Evolutionary conservation across 2,797 vertebrate genomes (phyloP).

Genomic region (Sebastes matsubarae): DNA sequence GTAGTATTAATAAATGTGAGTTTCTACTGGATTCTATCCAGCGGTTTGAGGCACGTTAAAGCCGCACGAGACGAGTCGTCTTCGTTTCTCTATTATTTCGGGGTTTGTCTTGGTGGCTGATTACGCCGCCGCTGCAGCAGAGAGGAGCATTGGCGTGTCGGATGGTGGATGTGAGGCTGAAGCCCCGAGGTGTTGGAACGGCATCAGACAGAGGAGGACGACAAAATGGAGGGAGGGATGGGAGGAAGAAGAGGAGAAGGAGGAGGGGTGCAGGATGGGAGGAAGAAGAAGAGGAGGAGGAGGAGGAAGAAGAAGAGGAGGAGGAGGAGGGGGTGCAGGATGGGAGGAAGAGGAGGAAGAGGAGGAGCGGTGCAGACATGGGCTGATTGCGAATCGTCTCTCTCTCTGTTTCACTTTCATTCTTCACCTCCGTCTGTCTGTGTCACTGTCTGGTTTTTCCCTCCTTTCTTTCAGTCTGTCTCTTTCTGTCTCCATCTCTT

Average conservation of each 20-base stretch:
- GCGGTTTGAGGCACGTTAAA: slow-evolving; percentile 6
- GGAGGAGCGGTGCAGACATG: slow-evolving; percentile 52
- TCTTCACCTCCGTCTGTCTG: slow-evolving; percentile 11
- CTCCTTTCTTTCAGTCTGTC: neutral
- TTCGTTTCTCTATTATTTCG: slow-evolving; percentile 33
- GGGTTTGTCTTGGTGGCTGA: slow-evolving; percentile 7
- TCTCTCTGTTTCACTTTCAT: slow-evolving; percentile 22
- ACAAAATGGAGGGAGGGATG: slow-evolving; percentile 68
- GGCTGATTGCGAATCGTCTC: slow-evolving; percentile 47
- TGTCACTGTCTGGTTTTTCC: slow-evolving; percentile 16
- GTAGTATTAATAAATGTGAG: neutral
- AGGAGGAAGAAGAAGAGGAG: neutral
- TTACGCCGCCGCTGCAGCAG: slow-evolving; percentile 33
- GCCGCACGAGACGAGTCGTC: neutral
- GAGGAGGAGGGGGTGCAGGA: slow-evolving; percentile 4
- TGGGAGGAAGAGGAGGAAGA: slow-evolving; percentile 26
- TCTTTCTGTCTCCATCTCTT: neutral
- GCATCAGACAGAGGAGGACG: slow-evolving; percentile 65
- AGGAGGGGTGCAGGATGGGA: neutral
- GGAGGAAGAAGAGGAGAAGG: neutral
- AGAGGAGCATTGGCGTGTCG: slow-evolving; percentile 27
- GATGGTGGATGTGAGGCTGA: slow-evolving; percentile 57
- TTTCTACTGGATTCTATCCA: neutral
- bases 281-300: slow-evolving; percentile 4
- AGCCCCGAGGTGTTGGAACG: slow-evolving; percentile 62